Conservation (phyloP, 53 echinoderm and acorn worm species). For the Echinarachnius parma region DNA sequence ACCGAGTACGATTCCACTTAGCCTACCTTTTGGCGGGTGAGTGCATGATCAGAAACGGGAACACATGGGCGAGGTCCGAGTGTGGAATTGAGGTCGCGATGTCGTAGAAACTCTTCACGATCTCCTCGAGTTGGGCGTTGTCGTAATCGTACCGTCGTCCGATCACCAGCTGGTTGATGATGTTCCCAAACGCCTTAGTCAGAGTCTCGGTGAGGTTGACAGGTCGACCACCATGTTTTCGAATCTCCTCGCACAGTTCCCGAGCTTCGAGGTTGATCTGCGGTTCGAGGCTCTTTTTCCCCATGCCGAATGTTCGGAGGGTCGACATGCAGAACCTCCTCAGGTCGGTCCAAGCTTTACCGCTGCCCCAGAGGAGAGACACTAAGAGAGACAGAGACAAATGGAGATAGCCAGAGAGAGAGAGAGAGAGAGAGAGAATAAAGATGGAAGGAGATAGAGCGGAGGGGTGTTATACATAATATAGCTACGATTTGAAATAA, state of each 20-base stretch:
- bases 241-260: constrained; percentile 24
- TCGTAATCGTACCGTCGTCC: constrained; percentile 34
- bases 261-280: constrained; percentile 23
- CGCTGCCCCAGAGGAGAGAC: constrained; percentile 24
- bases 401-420: too few species aligned
- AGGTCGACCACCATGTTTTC: background rate
- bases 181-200: constrained; percentile 16
- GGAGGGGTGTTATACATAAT: too few species aligned
- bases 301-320: constrained; percentile 36
- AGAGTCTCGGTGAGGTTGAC: background rate
- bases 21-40: background rate
- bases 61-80: constrained; percentile 5
- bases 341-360: constrained; percentile 16
- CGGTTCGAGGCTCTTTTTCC: constrained; percentile 36
- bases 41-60: constrained; percentile 2
- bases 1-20: background rate
- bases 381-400: too few species aligned
- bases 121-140: constrained; percentile 2
- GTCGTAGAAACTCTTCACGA: background rate
- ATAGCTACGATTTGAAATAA: too few species aligned
- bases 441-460: too few species aligned
- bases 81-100: background rate
- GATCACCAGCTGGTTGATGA: constrained; percentile 23
- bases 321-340: constrained; percentile 15
- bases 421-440: too few species aligned